phyloP scores from a whole-genome alignment of 2,888 invertebrate genomes.

The Melinaea marsaeus region DNA sequence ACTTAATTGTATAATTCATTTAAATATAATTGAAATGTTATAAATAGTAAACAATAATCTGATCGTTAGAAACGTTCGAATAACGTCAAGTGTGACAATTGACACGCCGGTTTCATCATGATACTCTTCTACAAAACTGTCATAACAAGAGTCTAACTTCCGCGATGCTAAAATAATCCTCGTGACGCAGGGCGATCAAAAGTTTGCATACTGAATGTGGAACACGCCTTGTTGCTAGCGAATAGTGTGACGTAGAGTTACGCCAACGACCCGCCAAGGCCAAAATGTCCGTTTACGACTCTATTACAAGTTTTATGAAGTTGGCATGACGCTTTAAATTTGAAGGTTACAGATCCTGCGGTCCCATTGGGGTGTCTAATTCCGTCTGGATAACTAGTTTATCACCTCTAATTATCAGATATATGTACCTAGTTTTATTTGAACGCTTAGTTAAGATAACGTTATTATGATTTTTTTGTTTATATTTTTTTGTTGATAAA shows the following conservation, averaged over 20 bases:
- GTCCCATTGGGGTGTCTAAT: constrained; percentile 14
- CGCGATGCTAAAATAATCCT: constrained; percentile 13
- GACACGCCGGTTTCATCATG: not conserved
- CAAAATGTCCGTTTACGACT: constrained; percentile 51
- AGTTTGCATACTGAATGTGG: constrained; percentile 19
- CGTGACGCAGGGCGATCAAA: constrained; percentile 23
- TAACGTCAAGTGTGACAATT: not conserved
- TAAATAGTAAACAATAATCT: not conserved
- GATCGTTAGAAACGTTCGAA: not conserved
- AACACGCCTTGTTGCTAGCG: constrained; percentile 31
- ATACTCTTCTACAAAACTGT: constrained; percentile 1
- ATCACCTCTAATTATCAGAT: constrained; percentile 1
- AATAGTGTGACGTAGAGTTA: constrained; percentile 52
- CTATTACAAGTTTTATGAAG: constrained; percentile 44
- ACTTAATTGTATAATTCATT: too few relatives aligned
- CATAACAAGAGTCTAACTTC: constrained; percentile 7
- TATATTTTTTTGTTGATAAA: not conserved
- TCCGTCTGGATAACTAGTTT: not conserved
- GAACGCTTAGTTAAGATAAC: not conserved
- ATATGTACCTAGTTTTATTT: not conserved
- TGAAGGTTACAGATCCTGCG: constrained; percentile 29
- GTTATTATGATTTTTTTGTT: not conserved
- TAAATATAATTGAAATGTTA: not conserved
- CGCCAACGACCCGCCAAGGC: constrained; percentile 64
- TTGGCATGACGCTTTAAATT: constrained; percentile 39